These are phyloP conservation scores for Amphiura filiformis DNA, from an alignment of 35 echinoderm and acorn worm species.

Conservation along the genomic window DNA sequence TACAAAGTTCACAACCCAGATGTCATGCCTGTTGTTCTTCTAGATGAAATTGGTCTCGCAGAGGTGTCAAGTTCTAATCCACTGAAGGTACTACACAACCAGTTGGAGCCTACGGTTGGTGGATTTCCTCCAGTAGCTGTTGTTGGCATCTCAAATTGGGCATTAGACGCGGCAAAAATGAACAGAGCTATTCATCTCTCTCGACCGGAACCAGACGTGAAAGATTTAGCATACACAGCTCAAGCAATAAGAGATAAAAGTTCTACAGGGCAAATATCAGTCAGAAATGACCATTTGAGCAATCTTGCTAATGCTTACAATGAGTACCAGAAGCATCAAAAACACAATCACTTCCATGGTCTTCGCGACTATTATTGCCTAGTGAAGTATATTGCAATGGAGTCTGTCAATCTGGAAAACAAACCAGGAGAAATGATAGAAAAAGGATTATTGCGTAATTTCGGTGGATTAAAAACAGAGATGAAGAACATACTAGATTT, in stretches of 20 bases:
- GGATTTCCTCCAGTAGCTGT: slow-evolving; percentile 29
- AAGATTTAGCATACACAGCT: slow-evolving; percentile 29
- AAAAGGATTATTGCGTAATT: slow-evolving; percentile 26
- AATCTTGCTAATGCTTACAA: slow-evolving; percentile 26
- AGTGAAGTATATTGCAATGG: slow-evolving; percentile 1
- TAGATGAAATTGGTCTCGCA: slow-evolving; percentile 53
- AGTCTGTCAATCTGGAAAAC: background rate
- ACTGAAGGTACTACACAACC: slow-evolving; percentile 28
- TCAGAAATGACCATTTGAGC: background rate
- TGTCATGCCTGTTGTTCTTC: slow-evolving; percentile 38
- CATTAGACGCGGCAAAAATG: slow-evolving; percentile 56
- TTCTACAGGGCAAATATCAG: background rate
- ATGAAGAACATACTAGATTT: slow-evolving; percentile 10
- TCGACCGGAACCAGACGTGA: slow-evolving; percentile 11
- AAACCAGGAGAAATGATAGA: background rate
- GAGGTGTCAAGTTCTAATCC: slow-evolving; percentile 25
- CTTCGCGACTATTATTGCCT: slow-evolving; percentile 40
- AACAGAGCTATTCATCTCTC: slow-evolving; percentile 45
- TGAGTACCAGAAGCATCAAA: background rate
- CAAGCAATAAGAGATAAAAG: slow-evolving; percentile 32
- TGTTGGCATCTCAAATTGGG: slow-evolving; percentile 59
- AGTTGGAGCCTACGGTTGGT: slow-evolving; percentile 18
- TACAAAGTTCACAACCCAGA: slow-evolving; percentile 30
- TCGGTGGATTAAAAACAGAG: slow-evolving; percentile 18
- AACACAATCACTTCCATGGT: slow-evolving; percentile 26